These are phyloP conservation scores for Bombus polaris DNA, from an alignment of 1,140 invertebrate genomes.

Conservation along the genomic window DNA sequence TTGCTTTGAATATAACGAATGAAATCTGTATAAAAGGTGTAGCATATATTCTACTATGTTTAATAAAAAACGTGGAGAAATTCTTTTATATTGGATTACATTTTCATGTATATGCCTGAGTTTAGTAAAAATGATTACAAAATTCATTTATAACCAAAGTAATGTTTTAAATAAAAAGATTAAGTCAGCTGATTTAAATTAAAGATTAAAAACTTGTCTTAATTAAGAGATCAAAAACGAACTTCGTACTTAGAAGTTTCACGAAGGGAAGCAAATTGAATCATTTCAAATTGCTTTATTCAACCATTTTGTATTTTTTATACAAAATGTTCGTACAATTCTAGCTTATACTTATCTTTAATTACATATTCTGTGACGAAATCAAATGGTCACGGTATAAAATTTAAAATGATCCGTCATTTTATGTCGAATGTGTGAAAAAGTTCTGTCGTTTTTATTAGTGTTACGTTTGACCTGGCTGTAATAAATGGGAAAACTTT, in stretches of 20 bases:
- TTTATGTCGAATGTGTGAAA: background rate
- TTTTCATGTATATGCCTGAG: too few species aligned
- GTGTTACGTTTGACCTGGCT: conserved; percentile 2
- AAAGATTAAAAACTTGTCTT: background rate
- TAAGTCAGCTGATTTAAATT: background rate
- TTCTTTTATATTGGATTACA: too few species aligned
- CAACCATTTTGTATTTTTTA: too few species aligned
- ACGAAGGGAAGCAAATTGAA: background rate
- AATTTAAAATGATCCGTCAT: background rate
- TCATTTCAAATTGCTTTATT: too few species aligned
- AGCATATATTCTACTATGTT: background rate
- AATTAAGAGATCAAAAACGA: background rate
- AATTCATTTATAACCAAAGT: too few species aligned
- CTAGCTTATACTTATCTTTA: too few species aligned
- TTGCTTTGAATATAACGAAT: too few species aligned
- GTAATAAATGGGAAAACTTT: conserved; percentile 25
- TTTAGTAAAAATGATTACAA: too few species aligned
- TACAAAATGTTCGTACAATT: too few species aligned
- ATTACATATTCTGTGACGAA: background rate
- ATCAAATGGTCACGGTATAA: too few species aligned
- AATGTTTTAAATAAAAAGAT: background rate
- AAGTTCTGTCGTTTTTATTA: background rate
- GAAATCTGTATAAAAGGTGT: too few species aligned
- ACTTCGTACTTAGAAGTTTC: background rate
- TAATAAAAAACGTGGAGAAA: background rate